A percentile compares a stretch with the other conserved stretches of the same genome.
phyloP scores from a whole-genome alignment of 2,113 vertebrate species.

The Caranx ignobilis region DNA sequence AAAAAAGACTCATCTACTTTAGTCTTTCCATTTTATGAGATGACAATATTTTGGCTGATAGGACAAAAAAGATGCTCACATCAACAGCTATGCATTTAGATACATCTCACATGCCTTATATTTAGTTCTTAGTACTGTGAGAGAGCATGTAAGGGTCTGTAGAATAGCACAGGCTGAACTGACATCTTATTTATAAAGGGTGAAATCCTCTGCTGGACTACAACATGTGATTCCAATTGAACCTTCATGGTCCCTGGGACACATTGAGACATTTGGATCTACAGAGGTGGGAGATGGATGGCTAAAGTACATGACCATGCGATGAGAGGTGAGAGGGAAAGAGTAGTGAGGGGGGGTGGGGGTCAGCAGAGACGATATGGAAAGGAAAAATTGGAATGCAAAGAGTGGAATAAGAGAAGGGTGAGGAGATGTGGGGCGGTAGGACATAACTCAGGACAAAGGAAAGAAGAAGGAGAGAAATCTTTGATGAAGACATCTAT shows the following conservation, averaged over 20 bases:
- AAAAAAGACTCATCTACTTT: constrained; percentile 35
- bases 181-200: constrained; percentile 80
- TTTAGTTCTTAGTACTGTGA: constrained; percentile 16
- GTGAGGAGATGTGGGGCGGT: not conserved
- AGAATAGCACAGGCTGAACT: constrained; percentile 37
- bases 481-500: constrained; percentile 55
- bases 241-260: constrained; percentile 74
- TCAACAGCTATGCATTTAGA: constrained; percentile 28
- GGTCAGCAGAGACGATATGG: constrained; percentile 32
- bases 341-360: not conserved
- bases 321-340: constrained; percentile 62
- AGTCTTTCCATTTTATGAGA: not conserved
- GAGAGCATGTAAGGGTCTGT: constrained; percentile 5
- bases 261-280: constrained; percentile 78
- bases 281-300: constrained; percentile 78
- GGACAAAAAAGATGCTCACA: constrained; percentile 14
- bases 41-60: constrained; percentile 17
- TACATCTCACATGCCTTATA: constrained; percentile 26
- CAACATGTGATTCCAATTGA: constrained; percentile 85
- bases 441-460: constrained; percentile 39
- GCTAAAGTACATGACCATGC: constrained; percentile 81
- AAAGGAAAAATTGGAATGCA: constrained; percentile 42
- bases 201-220: constrained; percentile 67
- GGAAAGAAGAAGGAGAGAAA: constrained; percentile 42
- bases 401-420: constrained; percentile 40